Base-by-base conservation (phyloP, 1,140 invertebrate genomes). In the Gryon sp. region DNA sequence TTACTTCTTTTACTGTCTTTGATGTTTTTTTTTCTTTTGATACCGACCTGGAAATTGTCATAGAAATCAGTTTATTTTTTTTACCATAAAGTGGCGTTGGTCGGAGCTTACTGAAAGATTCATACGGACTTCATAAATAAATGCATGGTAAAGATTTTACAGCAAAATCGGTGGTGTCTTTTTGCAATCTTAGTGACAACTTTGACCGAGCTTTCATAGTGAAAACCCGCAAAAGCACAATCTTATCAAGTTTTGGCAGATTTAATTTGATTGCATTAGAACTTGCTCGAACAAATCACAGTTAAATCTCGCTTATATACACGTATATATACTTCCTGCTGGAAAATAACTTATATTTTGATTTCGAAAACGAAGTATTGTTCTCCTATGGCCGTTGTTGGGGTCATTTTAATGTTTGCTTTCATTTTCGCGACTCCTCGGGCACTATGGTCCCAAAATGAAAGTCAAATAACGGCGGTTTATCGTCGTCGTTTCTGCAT, bases 391-490 rank as follows among this genome's bases (percentile, higher is more conserved):
- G n/a, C n/a, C n/a, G n/a, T n/a, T n/a, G n/a, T n/a, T n/a, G n/a
- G n/a, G n/a, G n/a, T n/a, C n/a, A n/a, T n/a, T n/a, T n/a, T n/a
- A n/a, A n/a, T n/a, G n/a, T n/a, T n/a, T n/a, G n/a, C n/a, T n/a
- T n/a, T n/a, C n/a, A n/a, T 36, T 57, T 16, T 41, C n/a, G 2
- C 20, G n/a, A 28, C 3, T 30, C 32, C 2, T 0, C 9, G 12
- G 45, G 32, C 40, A 40, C 40, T 28, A n/a, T 5, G 48, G 26
- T 11, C 8, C 38, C 7, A 38, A 57, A 60, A 60, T 73, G 50
- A 73, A 73, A 73, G 50, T 59, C 60, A 66, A 74, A 74, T 45
- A 66, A 12, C 43, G 38, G n/a, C 14, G 24, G 28, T 55, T 43
- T 53, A 34, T 53, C 28, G 40, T 45, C 22, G 30, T 38, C 22